These are phyloP conservation scores for Latheticus oryzae DNA, from an alignment of 2,888 invertebrate genomes.

Conservation along the genomic window DNA sequence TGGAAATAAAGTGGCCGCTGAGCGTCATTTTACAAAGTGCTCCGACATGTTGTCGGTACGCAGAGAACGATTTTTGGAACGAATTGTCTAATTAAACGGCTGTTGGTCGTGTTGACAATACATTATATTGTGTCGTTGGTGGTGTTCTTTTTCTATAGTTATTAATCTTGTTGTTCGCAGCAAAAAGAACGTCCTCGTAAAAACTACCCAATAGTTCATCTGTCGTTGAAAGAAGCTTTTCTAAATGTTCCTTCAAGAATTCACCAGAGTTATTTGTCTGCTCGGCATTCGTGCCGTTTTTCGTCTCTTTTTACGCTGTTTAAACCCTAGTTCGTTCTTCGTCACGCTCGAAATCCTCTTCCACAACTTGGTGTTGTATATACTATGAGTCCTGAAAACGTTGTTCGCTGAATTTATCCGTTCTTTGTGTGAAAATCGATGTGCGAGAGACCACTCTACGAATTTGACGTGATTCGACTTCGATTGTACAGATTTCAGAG, in stretches of 20 bases:
- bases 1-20: conserved; percentile 7
- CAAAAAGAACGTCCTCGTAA: conserved; percentile 16
- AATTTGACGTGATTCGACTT: conserved; percentile 31
- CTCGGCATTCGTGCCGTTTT: conserved; percentile 17
- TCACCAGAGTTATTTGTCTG: conserved; percentile 27
- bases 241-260: conserved; percentile 24
- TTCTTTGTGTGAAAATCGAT: conserved; percentile 44
- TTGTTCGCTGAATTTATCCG: conserved; percentile 22
- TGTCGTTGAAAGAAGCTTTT: conserved; percentile 14
- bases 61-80: conserved; percentile 7
- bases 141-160: conserved; percentile 8
- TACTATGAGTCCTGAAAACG: conserved; percentile 46
- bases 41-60: conserved; percentile 6
- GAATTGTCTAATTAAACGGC: conserved; percentile 28
- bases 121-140: conserved; percentile 1
- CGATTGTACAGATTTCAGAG: conserved; percentile 27
- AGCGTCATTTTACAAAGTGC: conserved; percentile 10
- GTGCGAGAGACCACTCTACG: conserved; percentile 8
- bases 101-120: conserved; percentile 15
- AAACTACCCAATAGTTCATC: conserved; percentile 23
- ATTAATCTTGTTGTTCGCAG: conserved; percentile 15
- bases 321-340: conserved; percentile 5
- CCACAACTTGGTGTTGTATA: background rate
- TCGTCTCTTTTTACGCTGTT: conserved; percentile 10
- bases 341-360: conserved; percentile 28